These are phyloP conservation scores for Coenonympha glycerion DNA, from an alignment of 2,888 invertebrate species.

Conservation along the genomic window DNA sequence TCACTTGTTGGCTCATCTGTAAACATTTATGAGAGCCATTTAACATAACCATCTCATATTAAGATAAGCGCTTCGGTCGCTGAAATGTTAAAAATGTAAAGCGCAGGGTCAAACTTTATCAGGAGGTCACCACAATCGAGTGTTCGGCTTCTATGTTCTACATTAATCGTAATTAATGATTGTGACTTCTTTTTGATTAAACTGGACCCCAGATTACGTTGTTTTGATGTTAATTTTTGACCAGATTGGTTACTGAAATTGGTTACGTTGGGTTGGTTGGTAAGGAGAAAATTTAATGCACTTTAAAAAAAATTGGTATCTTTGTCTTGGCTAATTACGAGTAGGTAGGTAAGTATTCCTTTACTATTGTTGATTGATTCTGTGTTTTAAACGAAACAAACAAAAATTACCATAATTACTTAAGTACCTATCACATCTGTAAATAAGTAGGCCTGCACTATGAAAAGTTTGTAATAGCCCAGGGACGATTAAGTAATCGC, in stretches of 20 bases:
- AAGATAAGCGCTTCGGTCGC: constrained; percentile 15
- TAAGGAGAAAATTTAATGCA: background rate
- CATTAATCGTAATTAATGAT: constrained; percentile 16
- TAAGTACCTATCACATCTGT: too few species aligned
- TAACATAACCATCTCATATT: constrained; percentile 11
- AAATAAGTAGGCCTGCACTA: too few species aligned
- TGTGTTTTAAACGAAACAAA: too few species aligned
- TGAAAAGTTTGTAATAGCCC: too few species aligned
- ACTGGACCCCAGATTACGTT: constrained; percentile 3
- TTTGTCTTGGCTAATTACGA: background rate
- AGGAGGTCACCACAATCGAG: constrained; percentile 20
- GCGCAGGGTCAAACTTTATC: constrained; percentile 25
- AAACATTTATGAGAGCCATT: constrained; percentile 4
- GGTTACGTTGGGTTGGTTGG: too few species aligned
- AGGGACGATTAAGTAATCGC: too few species aligned
- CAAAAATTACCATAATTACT: too few species aligned
- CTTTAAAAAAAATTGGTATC: background rate
- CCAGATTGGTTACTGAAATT: too few species aligned
- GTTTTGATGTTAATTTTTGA: background rate
- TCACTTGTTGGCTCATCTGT: background rate
- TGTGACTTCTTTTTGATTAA: constrained; percentile 20
- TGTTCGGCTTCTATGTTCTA: constrained; percentile 5
- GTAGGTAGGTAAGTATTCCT: too few species aligned
- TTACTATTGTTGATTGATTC: too few species aligned
- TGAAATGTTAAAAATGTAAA: constrained; percentile 15